Conservation (phyloP, 2,888 invertebrate species). For the Agriopis leucophaearia region DNA sequence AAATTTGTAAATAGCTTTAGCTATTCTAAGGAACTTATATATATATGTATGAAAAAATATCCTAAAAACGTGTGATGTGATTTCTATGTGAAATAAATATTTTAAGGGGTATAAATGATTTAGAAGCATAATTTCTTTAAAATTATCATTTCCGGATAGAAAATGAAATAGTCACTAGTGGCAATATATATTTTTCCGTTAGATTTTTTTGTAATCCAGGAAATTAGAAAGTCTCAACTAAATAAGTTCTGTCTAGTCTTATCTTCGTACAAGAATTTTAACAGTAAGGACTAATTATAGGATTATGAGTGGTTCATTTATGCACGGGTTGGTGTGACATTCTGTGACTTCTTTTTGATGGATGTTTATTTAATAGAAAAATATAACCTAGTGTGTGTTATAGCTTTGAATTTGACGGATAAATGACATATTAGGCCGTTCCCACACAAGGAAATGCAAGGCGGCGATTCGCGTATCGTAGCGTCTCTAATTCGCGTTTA, state of each 20-base stretch:
- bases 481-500: background rate
- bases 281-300: background rate
- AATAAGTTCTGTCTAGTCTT: conserved; percentile 1
- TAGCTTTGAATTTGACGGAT: background rate
- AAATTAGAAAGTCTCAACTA: background rate
- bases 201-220: conserved; percentile 1
- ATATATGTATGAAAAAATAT: conserved; percentile 23
- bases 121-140: conserved; percentile 11
- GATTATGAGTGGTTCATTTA: background rate
- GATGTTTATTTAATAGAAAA: background rate
- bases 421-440: background rate
- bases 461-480: background rate
- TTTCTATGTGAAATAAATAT: conserved; percentile 22
- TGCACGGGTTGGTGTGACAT: background rate
- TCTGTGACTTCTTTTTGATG: background rate
- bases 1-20: conserved; percentile 42
- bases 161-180: background rate
- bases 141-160: conserved; percentile 26
- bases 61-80: conserved; percentile 32
- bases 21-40: conserved; percentile 26
- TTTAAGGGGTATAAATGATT: conserved; percentile 33
- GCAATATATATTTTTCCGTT: background rate
- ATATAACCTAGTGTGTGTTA: background rate
- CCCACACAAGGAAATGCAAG: background rate
- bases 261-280: conserved; percentile 4